Evolutionary conservation across 2,113 vertebrate genomes (phyloP).

Genomic region (Dasypus novemcinctus): DNA sequence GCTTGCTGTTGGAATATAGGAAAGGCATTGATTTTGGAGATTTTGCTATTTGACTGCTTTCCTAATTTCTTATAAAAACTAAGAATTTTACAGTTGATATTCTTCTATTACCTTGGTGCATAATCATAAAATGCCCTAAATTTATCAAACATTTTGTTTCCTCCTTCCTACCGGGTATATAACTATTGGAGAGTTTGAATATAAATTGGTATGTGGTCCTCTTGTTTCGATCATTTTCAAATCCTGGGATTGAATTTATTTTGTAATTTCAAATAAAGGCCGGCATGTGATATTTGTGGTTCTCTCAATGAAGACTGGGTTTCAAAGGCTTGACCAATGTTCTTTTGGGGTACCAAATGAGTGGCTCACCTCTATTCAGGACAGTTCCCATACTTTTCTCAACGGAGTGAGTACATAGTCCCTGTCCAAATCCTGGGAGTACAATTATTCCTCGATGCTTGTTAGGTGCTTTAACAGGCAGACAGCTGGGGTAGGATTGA

Average conservation of each 20-base stretch:
- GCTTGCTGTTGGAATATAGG: neutral
- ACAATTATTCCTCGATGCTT: accelerated
- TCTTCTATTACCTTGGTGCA: neutral
- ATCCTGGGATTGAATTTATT: neutral
- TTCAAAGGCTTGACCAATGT: neutral
- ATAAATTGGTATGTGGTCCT: neutral
- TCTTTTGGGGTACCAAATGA: neutral
- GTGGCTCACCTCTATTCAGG: neutral
- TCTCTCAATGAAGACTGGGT: neutral
- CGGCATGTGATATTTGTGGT: neutral
- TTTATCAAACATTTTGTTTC: neutral
- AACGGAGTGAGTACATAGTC: accelerated
- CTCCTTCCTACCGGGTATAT: neutral
- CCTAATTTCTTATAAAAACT: neutral
- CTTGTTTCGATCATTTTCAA: neutral
- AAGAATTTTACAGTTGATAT: neutral
- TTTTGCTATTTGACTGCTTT: neutral
- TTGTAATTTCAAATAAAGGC: neutral
- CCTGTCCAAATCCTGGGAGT: neutral
- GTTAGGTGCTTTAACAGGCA: neutral
- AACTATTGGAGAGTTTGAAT: neutral
- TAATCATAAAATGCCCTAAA: neutral
- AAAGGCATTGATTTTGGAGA: neutral
- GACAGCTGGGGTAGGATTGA: neutral
- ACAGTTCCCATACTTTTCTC: neutral